These are phyloP conservation scores for Hyles lineata DNA, from an alignment of 2,888 invertebrate genomes.

Conservation along the genomic window DNA sequence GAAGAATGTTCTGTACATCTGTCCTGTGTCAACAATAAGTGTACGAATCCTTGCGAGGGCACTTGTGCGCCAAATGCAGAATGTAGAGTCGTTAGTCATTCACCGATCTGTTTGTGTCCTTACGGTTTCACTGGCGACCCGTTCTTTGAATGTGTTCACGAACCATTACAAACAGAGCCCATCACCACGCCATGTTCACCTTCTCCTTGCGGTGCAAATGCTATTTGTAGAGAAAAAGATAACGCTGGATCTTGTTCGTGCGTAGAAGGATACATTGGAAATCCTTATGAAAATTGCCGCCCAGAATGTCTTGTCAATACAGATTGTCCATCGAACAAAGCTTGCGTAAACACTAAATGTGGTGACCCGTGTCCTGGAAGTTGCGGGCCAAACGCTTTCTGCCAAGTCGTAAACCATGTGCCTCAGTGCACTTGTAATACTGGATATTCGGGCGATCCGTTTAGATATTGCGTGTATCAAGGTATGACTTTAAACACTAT, in stretches of 20 bases:
- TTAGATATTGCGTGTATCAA: conserved; percentile 86
- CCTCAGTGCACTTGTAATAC: conserved; percentile 87
- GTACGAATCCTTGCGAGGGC: conserved; percentile 90
- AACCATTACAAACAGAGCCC: conserved; percentile 64
- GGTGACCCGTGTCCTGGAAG: conserved; percentile 91
- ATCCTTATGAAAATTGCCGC: conserved; percentile 91
- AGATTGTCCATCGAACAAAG: conserved; percentile 88
- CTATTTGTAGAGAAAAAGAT: conserved; percentile 86
- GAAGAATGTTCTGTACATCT: conserved; percentile 88
- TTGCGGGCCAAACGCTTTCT: conserved; percentile 90
- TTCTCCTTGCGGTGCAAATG: conserved; percentile 87
- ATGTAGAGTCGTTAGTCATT: conserved; percentile 91
- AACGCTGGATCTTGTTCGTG: conserved; percentile 89
- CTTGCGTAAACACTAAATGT: conserved; percentile 90
- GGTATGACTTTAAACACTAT: conserved; percentile 50
- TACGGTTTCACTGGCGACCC: conserved; percentile 91
- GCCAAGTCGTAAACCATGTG: conserved; percentile 89
- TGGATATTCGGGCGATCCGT: conserved; percentile 91
- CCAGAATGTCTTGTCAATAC: conserved; percentile 90
- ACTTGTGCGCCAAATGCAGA: conserved; percentile 90
- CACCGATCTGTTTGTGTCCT: conserved; percentile 89
- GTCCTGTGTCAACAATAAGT: conserved; percentile 91
- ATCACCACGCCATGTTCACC: conserved; percentile 85
- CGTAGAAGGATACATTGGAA: conserved; percentile 88
- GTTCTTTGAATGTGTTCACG: conserved; percentile 86